Base-by-base conservation (phyloP, 1,140 invertebrate genomes). In the Drosophila tropicalis region DNA sequence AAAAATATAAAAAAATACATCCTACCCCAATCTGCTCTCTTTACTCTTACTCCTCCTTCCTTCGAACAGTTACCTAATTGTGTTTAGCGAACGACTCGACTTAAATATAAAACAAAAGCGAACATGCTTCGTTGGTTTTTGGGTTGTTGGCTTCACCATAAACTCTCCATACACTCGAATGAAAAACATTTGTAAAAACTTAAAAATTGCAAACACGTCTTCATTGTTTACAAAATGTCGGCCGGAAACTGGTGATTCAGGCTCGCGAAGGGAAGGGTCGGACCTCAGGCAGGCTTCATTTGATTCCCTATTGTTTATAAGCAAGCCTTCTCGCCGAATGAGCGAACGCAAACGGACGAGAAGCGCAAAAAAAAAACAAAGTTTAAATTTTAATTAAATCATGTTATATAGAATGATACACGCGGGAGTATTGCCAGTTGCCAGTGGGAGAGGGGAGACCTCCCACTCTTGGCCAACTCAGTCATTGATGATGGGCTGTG, bases 381-480 rank as follows among this genome's bases (percentile, higher is more conserved):
- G 81, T 89, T 89, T 89, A 89, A 89, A 89, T 89, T 89, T 89
- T 89, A 89, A 89, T 89, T 89, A 89, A 89, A 89, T 89, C 85
- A 89, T 89, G 85, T 85, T 90, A 69, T 83, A 87, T 76, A 83
- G 79, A 86, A 81, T 90, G 76, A 83, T 87, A 74, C 83, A 83
- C 83, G 72, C 81, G 83, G 79, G 76, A 84, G 34, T 62, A 60
- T 62, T 56, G 57, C 40, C 39, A 36, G 61, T 54, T 64, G 70
- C 41, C 34, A 34, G 40, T 12, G 34, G 41, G 36, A 25, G 29
- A 9, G 1, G n/a, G 17, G 19, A 64, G 40, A 17, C 36, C 34
- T 3, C 34, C 2, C 64, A 65, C 80, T 79, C 79, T 72, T 78
- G 82, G 79, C 68, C 62, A 73, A 60, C 58, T 51, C 62, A 86